Conservation (phyloP, 2,888 invertebrate species). For the Spodoptera picta region DNA sequence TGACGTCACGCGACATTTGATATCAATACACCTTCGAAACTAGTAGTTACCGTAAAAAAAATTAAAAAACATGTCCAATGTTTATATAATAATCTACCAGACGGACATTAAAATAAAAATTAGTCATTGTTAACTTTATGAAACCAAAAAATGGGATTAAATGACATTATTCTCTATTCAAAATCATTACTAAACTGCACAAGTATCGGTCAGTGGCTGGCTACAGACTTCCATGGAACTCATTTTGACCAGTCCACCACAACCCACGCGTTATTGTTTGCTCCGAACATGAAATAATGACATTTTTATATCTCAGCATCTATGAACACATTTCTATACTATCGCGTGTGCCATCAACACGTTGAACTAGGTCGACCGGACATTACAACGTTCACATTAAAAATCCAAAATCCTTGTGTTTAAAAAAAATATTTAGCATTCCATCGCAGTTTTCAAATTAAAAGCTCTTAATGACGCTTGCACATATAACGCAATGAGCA, state of each 20-base stretch:
- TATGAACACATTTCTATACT: slow-evolving; percentile 72
- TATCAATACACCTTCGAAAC: too few relatives aligned
- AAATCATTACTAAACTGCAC: slow-evolving; percentile 8
- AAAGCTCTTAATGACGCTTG: slow-evolving; percentile 9
- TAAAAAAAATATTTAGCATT: slow-evolving; percentile 47
- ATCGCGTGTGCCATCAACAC: slow-evolving; percentile 78
- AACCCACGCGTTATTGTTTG: slow-evolving; percentile 50
- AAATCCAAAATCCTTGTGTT: slow-evolving; percentile 26
- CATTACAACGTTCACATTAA: slow-evolving; percentile 49
- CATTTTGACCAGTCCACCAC: slow-evolving; percentile 39
- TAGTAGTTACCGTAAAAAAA: too few relatives aligned
- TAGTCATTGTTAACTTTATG: too few relatives aligned
- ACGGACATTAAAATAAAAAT: too few relatives aligned
- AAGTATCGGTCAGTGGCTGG: slow-evolving; percentile 2
- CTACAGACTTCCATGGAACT: slow-evolving; percentile 37
- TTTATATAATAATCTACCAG: too few relatives aligned
- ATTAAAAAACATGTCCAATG: too few relatives aligned
- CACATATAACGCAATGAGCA: slow-evolving; percentile 18
- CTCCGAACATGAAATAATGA: slow-evolving; percentile 44
- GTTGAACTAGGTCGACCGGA: slow-evolving; percentile 84
- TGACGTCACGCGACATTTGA: too few relatives aligned
- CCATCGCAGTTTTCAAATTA: slow-evolving; percentile 34
- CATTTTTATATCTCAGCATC: slow-evolving; percentile 53
- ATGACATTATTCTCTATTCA: neutral
- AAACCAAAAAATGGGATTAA: too few relatives aligned